phyloP scores from a whole-genome alignment of 1,140 invertebrate species.

The Pissodes strobi region DNA sequence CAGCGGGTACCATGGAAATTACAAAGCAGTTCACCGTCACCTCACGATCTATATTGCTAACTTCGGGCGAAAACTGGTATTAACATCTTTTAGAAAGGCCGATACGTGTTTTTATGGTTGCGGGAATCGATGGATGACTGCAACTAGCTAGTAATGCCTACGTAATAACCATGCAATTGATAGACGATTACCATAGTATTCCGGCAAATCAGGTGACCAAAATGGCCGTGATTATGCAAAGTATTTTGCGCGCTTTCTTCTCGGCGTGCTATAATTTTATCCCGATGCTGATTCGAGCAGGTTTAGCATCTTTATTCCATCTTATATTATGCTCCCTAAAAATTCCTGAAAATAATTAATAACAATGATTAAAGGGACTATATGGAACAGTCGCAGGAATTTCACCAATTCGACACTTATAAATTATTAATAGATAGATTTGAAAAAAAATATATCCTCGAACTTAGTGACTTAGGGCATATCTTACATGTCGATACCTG shows the following conservation, averaged over 20 bases:
- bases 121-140: slow-evolving; percentile 6
- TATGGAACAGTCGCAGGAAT: no score
- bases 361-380: no score
- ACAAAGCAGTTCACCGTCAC: slow-evolving; percentile 22
- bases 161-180: slow-evolving; percentile 12
- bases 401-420: no score
- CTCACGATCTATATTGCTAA: slow-evolving; percentile 29
- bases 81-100: slow-evolving; percentile 22
- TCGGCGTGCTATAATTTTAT: not conserved
- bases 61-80: slow-evolving; percentile 24
- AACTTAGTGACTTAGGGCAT: no score
- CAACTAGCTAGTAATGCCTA: slow-evolving; percentile 13
- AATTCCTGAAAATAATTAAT: no score
- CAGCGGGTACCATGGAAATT: slow-evolving; percentile 7
- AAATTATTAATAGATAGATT: no score
- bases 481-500: no score
- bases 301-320: no score
- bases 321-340: no score
- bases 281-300: not conserved
- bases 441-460: no score
- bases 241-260: slow-evolving; percentile 1
- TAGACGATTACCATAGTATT: slow-evolving; percentile 6
- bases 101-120: slow-evolving; percentile 13
- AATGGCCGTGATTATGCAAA: slow-evolving; percentile 28
- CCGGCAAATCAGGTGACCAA: slow-evolving; percentile 16